phyloP scores from a whole-genome alignment of 2,113 vertebrate species.

The Holacanthus passer region DNA sequence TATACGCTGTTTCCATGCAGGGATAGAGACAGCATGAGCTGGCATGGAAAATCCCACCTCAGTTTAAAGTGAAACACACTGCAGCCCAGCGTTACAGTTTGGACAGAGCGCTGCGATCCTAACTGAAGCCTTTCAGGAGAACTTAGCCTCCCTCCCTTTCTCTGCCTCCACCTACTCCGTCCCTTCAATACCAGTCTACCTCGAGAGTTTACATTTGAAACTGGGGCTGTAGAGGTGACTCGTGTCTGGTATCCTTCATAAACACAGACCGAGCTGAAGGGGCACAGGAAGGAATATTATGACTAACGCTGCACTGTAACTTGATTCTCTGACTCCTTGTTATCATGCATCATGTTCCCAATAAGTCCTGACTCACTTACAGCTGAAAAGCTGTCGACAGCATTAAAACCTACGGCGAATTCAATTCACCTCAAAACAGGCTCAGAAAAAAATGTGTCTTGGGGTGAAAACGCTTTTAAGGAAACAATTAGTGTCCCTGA shows the following conservation, averaged over 20 bases:
- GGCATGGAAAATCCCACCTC: slow-evolving; percentile 82
- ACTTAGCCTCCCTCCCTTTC: slow-evolving; percentile 34
- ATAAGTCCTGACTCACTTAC: not conserved
- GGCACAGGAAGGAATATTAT: slow-evolving; percentile 49
- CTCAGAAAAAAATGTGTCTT: not conserved
- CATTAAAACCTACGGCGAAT: not conserved
- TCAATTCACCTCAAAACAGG: not conserved
- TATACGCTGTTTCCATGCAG: slow-evolving; percentile 54
- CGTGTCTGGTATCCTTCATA: slow-evolving; percentile 50
- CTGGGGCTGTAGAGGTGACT: slow-evolving; percentile 12
- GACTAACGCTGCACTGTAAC: slow-evolving; percentile 40
- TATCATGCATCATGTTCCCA: not conserved
- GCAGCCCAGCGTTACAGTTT: slow-evolving; percentile 58
- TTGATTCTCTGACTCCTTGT: slow-evolving; percentile 18
- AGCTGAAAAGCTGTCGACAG: not conserved
- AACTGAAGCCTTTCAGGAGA: slow-evolving; percentile 72
- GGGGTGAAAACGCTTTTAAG: not conserved
- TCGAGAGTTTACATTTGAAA: slow-evolving; percentile 68
- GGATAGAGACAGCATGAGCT: slow-evolving; percentile 74
- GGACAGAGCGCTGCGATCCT: slow-evolving; percentile 44
- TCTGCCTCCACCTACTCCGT: slow-evolving; percentile 38
- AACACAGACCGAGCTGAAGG: slow-evolving; percentile 46
- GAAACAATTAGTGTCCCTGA: not conserved
- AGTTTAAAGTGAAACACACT: slow-evolving; percentile 65
- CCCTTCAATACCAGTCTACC: slow-evolving; percentile 20